These are phyloP conservation scores for Neoitamus cyanurus DNA, from an alignment of 2,888 invertebrate species.

Conservation along the genomic window DNA sequence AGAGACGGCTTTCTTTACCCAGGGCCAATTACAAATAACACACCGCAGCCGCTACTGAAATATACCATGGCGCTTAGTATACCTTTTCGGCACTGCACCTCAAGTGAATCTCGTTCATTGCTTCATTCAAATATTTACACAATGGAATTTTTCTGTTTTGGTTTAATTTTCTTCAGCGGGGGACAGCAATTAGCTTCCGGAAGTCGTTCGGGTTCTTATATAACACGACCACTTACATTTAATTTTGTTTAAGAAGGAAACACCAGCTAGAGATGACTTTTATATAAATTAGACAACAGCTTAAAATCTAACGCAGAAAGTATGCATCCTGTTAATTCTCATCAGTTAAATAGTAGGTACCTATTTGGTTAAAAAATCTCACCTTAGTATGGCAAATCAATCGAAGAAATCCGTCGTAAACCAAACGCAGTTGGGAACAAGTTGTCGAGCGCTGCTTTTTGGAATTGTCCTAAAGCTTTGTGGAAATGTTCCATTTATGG, in stretches of 20 bases:
- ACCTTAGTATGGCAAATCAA: too few relatives aligned
- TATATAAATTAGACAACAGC: not conserved
- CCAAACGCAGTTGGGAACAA: too few relatives aligned
- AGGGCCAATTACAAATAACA: not conserved
- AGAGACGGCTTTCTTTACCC: not conserved
- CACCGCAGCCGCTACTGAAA: not conserved
- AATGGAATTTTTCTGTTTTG: not conserved
- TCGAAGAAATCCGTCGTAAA: too few relatives aligned
- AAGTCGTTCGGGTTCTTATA: not conserved
- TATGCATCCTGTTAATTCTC: too few relatives aligned
- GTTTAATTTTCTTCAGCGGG: not conserved
- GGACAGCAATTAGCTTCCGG: not conserved
- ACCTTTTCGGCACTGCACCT: not conserved
- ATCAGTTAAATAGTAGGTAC: too few relatives aligned
- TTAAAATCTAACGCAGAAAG: not conserved
- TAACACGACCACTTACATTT: not conserved
- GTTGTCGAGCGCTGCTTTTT: too few relatives aligned
- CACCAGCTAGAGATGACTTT: not conserved
- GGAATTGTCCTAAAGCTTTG: too few relatives aligned
- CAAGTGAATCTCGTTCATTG: not conserved
- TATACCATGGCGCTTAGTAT: not conserved
- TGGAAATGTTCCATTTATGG: too few relatives aligned
- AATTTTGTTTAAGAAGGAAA: not conserved
- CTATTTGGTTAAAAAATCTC: too few relatives aligned
- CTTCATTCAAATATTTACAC: constrained; percentile 17